phyloP scores from a whole-genome alignment of 2,113 vertebrate species.

The Thalassarche chlororhynchos region DNA sequence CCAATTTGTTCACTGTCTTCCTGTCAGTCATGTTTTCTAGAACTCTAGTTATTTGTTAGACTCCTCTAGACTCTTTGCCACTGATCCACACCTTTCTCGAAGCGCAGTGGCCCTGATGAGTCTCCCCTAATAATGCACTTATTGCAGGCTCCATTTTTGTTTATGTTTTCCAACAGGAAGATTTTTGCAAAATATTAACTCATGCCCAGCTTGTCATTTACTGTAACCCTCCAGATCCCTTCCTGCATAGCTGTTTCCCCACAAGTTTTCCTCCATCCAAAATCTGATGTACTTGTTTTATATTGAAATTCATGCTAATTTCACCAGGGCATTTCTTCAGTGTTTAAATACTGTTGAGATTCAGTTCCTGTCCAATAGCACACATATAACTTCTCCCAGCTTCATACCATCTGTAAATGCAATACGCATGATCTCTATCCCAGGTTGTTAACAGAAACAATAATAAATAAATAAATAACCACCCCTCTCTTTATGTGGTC shows the following conservation, averaged over 20 bases:
- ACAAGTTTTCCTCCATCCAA: background rate
- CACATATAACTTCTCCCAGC: background rate
- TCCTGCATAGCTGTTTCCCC: background rate
- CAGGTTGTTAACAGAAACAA: background rate
- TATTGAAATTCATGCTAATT: background rate
- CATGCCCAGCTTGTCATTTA: background rate
- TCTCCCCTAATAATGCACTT: background rate
- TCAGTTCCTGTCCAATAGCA: background rate
- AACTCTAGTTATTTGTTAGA: background rate
- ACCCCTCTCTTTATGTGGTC: rapidly evolving
- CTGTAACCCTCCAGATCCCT: background rate
- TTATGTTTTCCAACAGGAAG: background rate
- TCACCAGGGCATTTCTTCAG: background rate
- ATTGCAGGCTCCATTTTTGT: background rate
- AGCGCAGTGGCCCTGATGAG: background rate
- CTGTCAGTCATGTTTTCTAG: background rate
- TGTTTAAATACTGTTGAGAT: background rate
- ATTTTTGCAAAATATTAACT: background rate
- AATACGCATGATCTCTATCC: background rate
- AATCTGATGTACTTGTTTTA: background rate
- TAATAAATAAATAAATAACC: background rate
- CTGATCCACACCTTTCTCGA: background rate
- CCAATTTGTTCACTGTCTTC: background rate
- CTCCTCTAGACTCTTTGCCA: background rate
- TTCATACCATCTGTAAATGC: background rate